Evolutionary conservation across 2,113 vertebrate species (phyloP).

Genomic region (Petromus typicus): DNA sequence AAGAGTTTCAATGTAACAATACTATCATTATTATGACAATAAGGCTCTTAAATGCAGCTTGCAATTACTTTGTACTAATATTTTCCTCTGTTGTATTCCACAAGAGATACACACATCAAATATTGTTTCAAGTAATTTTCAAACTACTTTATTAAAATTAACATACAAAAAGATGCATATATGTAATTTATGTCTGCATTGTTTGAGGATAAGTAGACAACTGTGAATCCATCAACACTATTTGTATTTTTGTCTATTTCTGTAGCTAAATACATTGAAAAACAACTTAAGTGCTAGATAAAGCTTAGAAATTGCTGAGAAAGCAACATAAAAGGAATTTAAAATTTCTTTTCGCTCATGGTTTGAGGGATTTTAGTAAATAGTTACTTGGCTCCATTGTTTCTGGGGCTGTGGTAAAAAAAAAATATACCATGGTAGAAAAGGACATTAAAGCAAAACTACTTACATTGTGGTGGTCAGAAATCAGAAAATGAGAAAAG

Average conservation of each 20-base stretch:
- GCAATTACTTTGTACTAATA: background rate
- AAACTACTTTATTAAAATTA: background rate
- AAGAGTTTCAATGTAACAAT: background rate
- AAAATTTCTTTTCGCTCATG: too few relatives aligned
- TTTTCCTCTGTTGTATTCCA: background rate
- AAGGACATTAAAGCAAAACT: background rate
- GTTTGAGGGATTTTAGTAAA: background rate
- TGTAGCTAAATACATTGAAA: background rate
- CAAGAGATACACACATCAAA: background rate
- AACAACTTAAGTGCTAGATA: background rate
- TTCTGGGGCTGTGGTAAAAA: background rate
- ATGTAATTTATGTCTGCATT: background rate
- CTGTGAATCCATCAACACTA: background rate
- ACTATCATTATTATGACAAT: background rate
- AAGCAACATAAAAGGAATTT: background rate
- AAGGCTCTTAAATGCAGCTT: background rate
- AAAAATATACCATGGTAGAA: background rate
- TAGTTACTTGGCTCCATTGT: background rate
- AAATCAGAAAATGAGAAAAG: background rate
- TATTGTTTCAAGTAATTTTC: background rate
- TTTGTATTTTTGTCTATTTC: background rate
- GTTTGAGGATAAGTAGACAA: background rate
- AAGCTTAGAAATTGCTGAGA: background rate
- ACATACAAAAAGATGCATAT: background rate
- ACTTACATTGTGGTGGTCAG: background rate